Conservation (phyloP, 1,140 invertebrate species). For the Drosophila micromelanica region DNA sequence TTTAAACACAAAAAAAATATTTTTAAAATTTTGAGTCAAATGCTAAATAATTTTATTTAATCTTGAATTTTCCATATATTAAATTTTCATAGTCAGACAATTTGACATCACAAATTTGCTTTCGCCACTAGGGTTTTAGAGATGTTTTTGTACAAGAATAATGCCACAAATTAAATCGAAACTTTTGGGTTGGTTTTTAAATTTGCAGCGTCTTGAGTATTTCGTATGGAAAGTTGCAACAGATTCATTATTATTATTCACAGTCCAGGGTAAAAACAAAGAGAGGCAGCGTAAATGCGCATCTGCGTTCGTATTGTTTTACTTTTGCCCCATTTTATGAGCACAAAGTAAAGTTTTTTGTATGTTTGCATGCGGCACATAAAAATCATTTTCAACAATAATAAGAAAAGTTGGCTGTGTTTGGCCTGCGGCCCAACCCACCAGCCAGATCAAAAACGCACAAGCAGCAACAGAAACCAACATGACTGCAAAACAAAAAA, state of each 20-base stretch:
- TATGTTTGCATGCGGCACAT: conserved; percentile 39
- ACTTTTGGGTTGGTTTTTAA: too few relatives aligned
- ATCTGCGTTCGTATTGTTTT: conserved; percentile 58
- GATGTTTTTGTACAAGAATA: too few relatives aligned
- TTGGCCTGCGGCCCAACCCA: conserved; percentile 57
- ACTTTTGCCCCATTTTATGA: conserved; percentile 63
- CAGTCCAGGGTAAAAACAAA: conserved; percentile 2
- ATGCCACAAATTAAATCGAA: too few relatives aligned
- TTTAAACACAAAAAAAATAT: too few relatives aligned
- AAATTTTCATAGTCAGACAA: too few relatives aligned
- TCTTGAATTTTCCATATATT: too few relatives aligned
- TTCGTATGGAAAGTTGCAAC: background rate
- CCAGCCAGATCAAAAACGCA: conserved; percentile 56
- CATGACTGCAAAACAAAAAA: conserved; percentile 39
- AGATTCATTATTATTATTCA: conserved; percentile 11
- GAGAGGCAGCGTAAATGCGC: background rate
- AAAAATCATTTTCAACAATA: conserved; percentile 71
- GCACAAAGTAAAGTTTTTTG: conserved; percentile 29
- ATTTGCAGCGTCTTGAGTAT: background rate
- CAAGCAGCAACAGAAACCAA: conserved; percentile 46
- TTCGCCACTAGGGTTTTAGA: too few relatives aligned
- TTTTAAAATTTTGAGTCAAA: too few relatives aligned
- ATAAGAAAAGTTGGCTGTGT: conserved; percentile 75
- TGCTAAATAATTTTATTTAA: too few relatives aligned
- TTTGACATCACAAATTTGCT: too few relatives aligned